Percentiles rank a stretch among this genome's conserved stretches.
phyloP scores from a whole-genome alignment of 2,888 invertebrate genomes.

The Bugulina stolonifera region DNA sequence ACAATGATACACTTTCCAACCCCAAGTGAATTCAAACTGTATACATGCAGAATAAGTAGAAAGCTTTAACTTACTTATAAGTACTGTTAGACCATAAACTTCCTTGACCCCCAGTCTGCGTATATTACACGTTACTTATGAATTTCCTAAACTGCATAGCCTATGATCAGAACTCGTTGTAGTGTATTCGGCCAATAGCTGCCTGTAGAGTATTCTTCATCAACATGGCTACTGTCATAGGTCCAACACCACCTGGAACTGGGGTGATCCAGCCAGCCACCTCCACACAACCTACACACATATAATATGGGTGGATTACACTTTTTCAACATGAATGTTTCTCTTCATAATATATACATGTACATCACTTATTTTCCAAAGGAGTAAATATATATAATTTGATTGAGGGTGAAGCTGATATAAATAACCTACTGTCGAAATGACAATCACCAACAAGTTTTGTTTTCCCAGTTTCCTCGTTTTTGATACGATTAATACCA shows the following conservation, averaged over 20 bases:
- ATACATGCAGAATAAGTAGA: too few relatives aligned
- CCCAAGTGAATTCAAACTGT: too few relatives aligned
- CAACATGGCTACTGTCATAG: slow-evolving; percentile 88
- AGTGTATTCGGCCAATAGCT: slow-evolving; percentile 47
- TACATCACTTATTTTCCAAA: too few relatives aligned
- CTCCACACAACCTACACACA: slow-evolving; percentile 63
- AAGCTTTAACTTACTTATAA: too few relatives aligned
- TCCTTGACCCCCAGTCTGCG: too few relatives aligned
- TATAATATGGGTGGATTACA: slow-evolving; percentile 17
- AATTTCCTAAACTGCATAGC: not conserved
- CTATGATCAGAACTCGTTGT: slow-evolving; percentile 26
- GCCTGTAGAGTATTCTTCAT: slow-evolving; percentile 82
- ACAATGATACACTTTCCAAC: too few relatives aligned
- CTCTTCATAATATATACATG: too few relatives aligned
- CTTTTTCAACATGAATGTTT: too few relatives aligned
- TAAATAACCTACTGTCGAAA: slow-evolving; percentile 66
- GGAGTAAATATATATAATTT: too few relatives aligned
- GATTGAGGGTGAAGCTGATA: too few relatives aligned
- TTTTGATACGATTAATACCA: slow-evolving; percentile 66
- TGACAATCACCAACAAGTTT: slow-evolving; percentile 79
- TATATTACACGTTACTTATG: too few relatives aligned
- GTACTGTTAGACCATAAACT: too few relatives aligned
- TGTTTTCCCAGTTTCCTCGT: slow-evolving; percentile 59
- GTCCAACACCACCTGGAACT: slow-evolving; percentile 84
- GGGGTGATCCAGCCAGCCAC: slow-evolving; percentile 80